Evolutionary conservation across 2,113 vertebrate species (phyloP).

Genomic region (Saccopteryx bilineata): DNA sequence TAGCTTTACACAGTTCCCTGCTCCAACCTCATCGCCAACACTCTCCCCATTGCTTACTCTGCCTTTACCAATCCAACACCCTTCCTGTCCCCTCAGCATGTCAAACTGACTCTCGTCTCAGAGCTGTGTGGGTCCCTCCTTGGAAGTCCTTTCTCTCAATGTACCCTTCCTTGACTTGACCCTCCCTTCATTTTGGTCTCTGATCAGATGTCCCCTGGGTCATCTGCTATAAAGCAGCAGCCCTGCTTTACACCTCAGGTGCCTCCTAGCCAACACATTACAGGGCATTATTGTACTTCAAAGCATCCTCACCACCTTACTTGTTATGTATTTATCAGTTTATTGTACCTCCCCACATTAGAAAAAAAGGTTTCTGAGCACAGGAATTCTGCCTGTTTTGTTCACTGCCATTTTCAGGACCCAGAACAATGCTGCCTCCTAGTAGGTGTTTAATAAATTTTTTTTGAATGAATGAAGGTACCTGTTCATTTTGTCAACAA

Average conservation of each 20-base stretch:
- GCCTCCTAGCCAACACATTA: background rate
- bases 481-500: slow-evolving; percentile 10
- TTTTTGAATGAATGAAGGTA: background rate
- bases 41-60: background rate
- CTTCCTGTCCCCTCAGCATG: background rate
- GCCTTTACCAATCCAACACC: background rate
- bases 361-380: background rate
- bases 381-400: background rate
- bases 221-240: background rate
- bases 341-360: background rate
- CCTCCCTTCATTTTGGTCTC: background rate
- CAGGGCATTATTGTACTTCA: background rate
- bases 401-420: background rate
- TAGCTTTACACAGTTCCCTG: too few relatives aligned
- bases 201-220: background rate
- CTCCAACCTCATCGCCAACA: background rate
- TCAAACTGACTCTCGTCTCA: background rate
- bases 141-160: background rate
- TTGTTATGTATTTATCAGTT: background rate
- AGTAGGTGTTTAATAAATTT: background rate
- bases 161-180: background rate
- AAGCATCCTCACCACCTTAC: background rate
- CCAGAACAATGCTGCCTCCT: background rate
- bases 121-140: background rate
- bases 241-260: background rate